Base-by-base conservation (phyloP, 2,888 invertebrate species). In the Noctua fimbriata region DNA sequence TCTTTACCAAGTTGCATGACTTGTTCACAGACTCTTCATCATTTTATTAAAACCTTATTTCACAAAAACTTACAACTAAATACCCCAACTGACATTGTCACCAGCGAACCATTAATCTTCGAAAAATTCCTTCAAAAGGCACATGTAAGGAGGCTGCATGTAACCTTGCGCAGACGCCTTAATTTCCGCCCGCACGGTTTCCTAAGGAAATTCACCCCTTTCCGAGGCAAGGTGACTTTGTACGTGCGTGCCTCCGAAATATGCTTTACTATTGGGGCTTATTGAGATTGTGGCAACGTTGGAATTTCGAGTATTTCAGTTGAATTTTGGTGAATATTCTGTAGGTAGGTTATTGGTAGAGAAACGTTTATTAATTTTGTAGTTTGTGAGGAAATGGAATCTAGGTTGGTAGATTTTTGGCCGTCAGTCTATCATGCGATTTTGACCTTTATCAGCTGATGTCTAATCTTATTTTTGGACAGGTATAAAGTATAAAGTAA, bases 101-200 rank as follows among this genome's bases (percentile, higher is more conserved):
- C 69, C 69, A 49, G 16, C 6, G 16, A 60, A n/a, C 69, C 79
- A 89, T 88, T 72, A 88, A 87, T 83, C 88, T 76, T 79, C 60
- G 52, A 74, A 83, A 81, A 83, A 87, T 49, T 65, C 60, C 55
- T 73, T 69, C 72, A 72, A 76, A 84, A 78, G 82, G 55, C 47
- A 63, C 81, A 58, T 73, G 14, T 65, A 32, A 70, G 41, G 52
- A 67, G 69, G 71, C 58, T 82, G 80, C 84, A 79, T 81, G 84
- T 84, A 85, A 89, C 90, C 83, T 89, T 85, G 82, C 47, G 63
- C 75, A 86, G 89, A 89, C 88, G 90, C 89, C 88, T 89, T 90
- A 91, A 91, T 91, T 91, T 91, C 91, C 91, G 91, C 83, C 75
- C 81, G 72, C 81, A 84, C 80, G 69, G 66, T 77, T 82, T 75